Evolutionary conservation across 2,797 vertebrate genomes (phyloP).

Genomic region (Triplophysa yarkandensis): DNA sequence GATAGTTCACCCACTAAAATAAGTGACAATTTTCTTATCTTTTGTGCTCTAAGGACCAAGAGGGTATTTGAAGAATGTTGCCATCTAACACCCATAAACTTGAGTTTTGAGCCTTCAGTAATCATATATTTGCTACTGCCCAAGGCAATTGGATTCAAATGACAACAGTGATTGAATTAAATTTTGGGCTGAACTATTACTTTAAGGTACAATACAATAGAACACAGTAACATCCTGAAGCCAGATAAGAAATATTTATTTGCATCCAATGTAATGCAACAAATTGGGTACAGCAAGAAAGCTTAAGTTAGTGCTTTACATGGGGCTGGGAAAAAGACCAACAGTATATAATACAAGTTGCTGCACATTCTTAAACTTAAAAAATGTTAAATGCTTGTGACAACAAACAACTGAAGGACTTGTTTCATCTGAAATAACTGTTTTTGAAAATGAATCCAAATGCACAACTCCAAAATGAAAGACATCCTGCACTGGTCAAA

Average conservation of each 20-base stretch:
- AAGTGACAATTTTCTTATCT: too few relatives aligned
- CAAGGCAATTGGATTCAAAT: too few relatives aligned
- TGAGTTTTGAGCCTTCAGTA: too few relatives aligned
- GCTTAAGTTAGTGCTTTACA: conserved; percentile 50
- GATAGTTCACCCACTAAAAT: too few relatives aligned
- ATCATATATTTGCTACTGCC: too few relatives aligned
- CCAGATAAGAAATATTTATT: conserved; percentile 52
- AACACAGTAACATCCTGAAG: background rate
- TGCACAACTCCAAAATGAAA: background rate
- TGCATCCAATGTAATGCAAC: conserved; percentile 37
- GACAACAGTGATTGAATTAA: too few relatives aligned
- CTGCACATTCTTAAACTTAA: conserved; percentile 9
- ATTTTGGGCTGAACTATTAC: too few relatives aligned
- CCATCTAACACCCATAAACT: too few relatives aligned
- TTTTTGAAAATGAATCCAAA: background rate
- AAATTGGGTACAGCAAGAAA: conserved; percentile 26
- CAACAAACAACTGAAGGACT: background rate
- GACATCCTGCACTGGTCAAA: background rate
- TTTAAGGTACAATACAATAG: background rate
- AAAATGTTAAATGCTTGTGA: conserved; percentile 18
- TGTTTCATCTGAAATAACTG: background rate
- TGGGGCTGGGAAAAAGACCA: conserved; percentile 26
- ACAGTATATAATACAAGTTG: conserved; percentile 27
- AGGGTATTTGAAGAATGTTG: too few relatives aligned
- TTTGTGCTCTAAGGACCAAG: too few relatives aligned